Evolutionary conservation across 2,797 vertebrate genomes (phyloP).

Genomic region (Spinus pinus): DNA sequence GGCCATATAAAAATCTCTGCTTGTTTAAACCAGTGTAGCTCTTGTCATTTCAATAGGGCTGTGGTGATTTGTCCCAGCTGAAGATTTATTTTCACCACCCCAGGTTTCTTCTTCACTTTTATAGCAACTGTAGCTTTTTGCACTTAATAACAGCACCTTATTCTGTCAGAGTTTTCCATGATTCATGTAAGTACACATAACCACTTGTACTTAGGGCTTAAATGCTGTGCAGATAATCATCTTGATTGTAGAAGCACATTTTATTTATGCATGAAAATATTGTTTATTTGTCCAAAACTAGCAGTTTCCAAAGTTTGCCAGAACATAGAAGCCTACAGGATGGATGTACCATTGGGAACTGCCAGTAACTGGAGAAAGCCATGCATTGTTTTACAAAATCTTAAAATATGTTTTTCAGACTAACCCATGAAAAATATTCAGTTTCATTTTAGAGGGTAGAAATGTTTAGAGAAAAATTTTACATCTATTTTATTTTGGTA

Average conservation of each 20-base stretch:
- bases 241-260: not conserved
- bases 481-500: not conserved
- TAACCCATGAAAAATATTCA: not conserved
- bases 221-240: not conserved
- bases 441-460: not conserved
- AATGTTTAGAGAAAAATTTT: not conserved
- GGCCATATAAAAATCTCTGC: not conserved
- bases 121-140: not conserved
- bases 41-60: not conserved
- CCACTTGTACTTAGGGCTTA: not conserved
- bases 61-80: not conserved
- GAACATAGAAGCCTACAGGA: not conserved
- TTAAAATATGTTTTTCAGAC: not conserved
- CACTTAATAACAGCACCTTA: not conserved
- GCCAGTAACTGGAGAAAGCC: not conserved
- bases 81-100: not conserved
- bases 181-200: slow-evolving; percentile 4
- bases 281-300: not conserved
- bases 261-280: not conserved
- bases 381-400: not conserved
- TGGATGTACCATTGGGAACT: not conserved
- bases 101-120: not conserved
- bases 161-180: not conserved
- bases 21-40: not conserved
- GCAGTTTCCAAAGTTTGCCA: not conserved